Conservation (phyloP, 2,113 vertebrate species). For the Dicentrarchus labrax region DNA sequence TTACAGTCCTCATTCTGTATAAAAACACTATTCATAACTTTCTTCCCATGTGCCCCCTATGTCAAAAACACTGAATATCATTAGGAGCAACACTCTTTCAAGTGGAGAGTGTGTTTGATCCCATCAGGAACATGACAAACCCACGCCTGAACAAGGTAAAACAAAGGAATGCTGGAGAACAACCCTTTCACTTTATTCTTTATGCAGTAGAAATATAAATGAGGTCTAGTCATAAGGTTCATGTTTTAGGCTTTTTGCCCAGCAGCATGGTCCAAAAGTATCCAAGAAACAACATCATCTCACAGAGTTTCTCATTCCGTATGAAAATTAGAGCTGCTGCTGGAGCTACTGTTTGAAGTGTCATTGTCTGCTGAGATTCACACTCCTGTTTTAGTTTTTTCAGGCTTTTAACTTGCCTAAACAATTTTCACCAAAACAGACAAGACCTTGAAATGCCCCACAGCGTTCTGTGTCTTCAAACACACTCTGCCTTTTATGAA, state of each 20-base stretch:
- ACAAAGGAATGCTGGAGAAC: constrained; percentile 6
- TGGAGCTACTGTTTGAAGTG: constrained; percentile 12
- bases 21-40: neutral
- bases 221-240: constrained; percentile 3
- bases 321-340: constrained; percentile 21
- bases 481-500: constrained; percentile 8
- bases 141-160: constrained; percentile 4
- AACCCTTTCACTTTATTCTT: neutral
- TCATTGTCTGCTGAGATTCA: constrained; percentile 29
- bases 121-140: constrained; percentile 37
- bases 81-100: constrained; percentile 24
- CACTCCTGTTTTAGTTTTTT: neutral
- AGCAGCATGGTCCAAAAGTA: constrained; percentile 7
- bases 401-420: constrained; percentile 34
- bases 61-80: constrained; percentile 23
- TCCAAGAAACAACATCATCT: neutral
- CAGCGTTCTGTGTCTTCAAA: constrained; percentile 36
- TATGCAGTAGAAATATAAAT: neutral
- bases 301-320: constrained; percentile 1
- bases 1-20: neutral
- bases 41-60: constrained; percentile 9
- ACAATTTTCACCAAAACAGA: constrained; percentile 33
- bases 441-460: constrained; percentile 46
- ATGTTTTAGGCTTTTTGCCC: constrained; percentile 8
- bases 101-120: constrained; percentile 27